Evolutionary conservation across 2,113 vertebrate genomes (phyloP).

Genomic region (Aviceda subcristata): DNA sequence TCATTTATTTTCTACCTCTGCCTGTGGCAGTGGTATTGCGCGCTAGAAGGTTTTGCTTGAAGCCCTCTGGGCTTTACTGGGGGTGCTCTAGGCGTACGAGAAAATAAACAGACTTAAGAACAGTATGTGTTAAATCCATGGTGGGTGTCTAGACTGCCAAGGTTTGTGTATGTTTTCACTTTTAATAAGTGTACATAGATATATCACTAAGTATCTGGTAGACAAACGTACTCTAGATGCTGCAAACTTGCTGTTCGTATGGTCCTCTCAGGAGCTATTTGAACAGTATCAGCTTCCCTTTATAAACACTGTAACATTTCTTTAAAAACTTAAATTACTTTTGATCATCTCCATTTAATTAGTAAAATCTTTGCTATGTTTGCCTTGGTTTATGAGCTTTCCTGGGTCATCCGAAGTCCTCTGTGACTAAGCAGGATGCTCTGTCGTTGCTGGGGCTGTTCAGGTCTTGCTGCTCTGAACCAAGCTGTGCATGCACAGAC

Average conservation of each 20-base stretch:
- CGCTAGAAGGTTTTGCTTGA: slow-evolving; percentile 20
- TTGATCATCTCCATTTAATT: slow-evolving; percentile 44
- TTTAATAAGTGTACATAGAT: slow-evolving; percentile 17
- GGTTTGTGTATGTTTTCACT: neutral
- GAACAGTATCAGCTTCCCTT: neutral
- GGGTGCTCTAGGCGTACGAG: neutral
- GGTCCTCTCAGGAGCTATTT: slow-evolving; percentile 34
- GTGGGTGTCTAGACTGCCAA: neutral
- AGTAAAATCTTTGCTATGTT: neutral
- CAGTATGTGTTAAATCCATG: neutral
- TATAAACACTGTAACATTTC: neutral
- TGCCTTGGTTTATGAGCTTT: neutral
- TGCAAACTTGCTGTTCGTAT: neutral
- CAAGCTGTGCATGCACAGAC: rapidly evolving
- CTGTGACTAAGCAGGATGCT: neutral
- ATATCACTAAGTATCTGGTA: neutral
- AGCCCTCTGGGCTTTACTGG: neutral
- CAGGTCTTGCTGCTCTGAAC: neutral
- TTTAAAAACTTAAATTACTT: slow-evolving; percentile 32
- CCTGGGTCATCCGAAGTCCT: neutral
- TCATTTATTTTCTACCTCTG: slow-evolving; percentile 44
- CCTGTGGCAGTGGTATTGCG: slow-evolving; percentile 4
- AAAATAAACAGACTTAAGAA: slow-evolving; percentile 20
- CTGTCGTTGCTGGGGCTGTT: neutral
- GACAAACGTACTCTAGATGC: neutral